These are phyloP conservation scores for Sycophaga agraensis DNA, from an alignment of 1,140 invertebrate genomes.

Conservation along the genomic window DNA sequence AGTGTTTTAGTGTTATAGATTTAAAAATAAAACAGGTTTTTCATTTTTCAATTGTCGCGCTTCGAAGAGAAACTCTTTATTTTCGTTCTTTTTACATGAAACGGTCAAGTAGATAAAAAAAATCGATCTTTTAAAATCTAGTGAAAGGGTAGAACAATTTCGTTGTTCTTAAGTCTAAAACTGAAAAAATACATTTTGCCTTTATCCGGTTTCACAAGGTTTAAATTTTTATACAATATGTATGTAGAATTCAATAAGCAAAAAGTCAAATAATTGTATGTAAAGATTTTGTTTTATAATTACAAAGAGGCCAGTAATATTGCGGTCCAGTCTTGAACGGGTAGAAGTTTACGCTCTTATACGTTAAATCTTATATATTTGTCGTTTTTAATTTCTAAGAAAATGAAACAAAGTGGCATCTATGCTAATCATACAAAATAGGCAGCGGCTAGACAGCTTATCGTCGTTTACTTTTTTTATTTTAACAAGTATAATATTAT, in stretches of 20 bases:
- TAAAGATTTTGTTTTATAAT: slow-evolving; percentile 12
- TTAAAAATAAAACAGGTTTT: not conserved
- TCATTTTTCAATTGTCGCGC: slow-evolving; percentile 7
- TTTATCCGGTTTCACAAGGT: slow-evolving; percentile 23
- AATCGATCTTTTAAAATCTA: not conserved
- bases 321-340: slow-evolving; percentile 9
- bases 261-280: slow-evolving; percentile 10
- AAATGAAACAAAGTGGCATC: slow-evolving; percentile 30
- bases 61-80: slow-evolving; percentile 11
- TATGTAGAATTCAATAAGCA: slow-evolving; percentile 4
- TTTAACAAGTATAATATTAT: slow-evolving; percentile 29
- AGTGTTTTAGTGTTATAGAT: slow-evolving; percentile 22
- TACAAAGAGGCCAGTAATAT: slow-evolving; percentile 20
- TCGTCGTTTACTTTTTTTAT: slow-evolving; percentile 30
- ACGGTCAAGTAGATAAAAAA: not conserved
- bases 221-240: slow-evolving; percentile 20
- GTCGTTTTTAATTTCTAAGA: slow-evolving; percentile 1
- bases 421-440: slow-evolving; percentile 35
- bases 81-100: slow-evolving; percentile 17
- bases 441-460: slow-evolving; percentile 53
- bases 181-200: not conserved
- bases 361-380: not conserved
- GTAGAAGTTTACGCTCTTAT: slow-evolving; percentile 1
- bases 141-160: not conserved
- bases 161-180: not conserved